A percentile compares a stretch with the other conserved stretches of the same genome.
Conservation (phyloP, 2,888 invertebrate species). For the Podotricha telesiphe region DNA sequence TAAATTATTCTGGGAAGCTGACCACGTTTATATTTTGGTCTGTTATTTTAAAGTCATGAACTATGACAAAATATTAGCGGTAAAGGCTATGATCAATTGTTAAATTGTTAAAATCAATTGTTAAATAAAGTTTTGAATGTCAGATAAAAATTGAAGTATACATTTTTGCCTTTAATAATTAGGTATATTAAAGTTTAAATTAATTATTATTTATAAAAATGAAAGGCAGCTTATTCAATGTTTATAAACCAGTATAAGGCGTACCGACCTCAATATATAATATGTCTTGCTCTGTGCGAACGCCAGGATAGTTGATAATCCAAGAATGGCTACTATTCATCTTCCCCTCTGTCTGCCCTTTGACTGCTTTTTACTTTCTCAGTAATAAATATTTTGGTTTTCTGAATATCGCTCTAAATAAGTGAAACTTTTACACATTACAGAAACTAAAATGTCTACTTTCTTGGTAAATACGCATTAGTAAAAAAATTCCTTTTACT, state of each 20-base stretch:
- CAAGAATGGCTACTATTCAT: constrained; percentile 55
- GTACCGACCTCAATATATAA: constrained; percentile 44
- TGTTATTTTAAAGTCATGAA: constrained; percentile 29
- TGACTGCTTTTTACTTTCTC: constrained; percentile 41
- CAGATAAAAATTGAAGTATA: neutral
- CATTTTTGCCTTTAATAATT: too few relatives aligned
- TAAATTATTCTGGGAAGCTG: constrained; percentile 71
- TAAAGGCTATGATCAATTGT: neutral
- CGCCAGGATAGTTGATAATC: constrained; percentile 68
- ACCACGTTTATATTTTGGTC: constrained; percentile 35
- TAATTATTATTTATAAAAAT: neutral
- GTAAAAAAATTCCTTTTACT: too few relatives aligned
- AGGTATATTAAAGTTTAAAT: too few relatives aligned
- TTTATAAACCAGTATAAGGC: constrained; percentile 31
- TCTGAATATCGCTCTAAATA: too few relatives aligned
- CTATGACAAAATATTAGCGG: neutral
- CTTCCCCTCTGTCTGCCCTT: constrained; percentile 63
- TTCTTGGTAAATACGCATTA: too few relatives aligned
- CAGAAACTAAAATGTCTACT: too few relatives aligned
- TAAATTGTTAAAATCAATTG: constrained; percentile 2
- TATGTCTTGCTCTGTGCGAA: constrained; percentile 65
- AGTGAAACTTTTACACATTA: too few relatives aligned
- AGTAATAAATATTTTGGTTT: too few relatives aligned
- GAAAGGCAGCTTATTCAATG: constrained; percentile 20
- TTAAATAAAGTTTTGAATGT: neutral